Percentiles rank a stretch among this genome's conserved stretches.
Conservation (phyloP, 1,140 invertebrate genomes). For the Caligus rogercresseyi region DNA sequence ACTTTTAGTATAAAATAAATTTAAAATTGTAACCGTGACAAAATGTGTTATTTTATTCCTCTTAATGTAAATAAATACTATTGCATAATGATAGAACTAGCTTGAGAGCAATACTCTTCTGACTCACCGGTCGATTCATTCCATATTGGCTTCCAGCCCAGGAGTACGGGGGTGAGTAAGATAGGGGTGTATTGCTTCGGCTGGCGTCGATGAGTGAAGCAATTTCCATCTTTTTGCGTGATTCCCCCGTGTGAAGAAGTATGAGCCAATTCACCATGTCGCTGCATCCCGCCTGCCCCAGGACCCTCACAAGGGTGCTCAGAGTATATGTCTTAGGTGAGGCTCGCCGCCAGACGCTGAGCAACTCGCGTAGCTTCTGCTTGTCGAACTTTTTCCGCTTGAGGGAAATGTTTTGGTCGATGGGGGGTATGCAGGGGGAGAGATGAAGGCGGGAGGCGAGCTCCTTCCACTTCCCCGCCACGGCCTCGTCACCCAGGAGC, state of each 20-base stretch:
- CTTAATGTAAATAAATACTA: not conserved
- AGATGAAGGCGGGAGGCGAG: conserved; percentile 2
- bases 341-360: not conserved
- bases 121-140: not conserved
- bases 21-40: too few species aligned
- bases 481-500: conserved; percentile 2
- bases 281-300: conserved; percentile 1
- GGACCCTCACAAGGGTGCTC: not conserved
- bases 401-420: conserved; percentile 2
- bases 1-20: too few species aligned
- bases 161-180: not conserved
- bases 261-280: conserved; percentile 7
- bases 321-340: conserved; percentile 2
- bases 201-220: not conserved
- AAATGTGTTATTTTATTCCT: too few species aligned
- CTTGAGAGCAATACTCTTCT: not conserved
- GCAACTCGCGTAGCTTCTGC: not conserved
- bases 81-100: not conserved
- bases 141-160: not conserved
- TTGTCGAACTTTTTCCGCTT: conserved; percentile 13
- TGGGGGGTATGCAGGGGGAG: not conserved
- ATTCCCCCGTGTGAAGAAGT: not conserved
- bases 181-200: not conserved
- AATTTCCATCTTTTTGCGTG: not conserved
- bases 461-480: conserved; percentile 8